Evolutionary conservation across 2,113 vertebrate genomes (phyloP).

Genomic region (Sitta europaea): DNA sequence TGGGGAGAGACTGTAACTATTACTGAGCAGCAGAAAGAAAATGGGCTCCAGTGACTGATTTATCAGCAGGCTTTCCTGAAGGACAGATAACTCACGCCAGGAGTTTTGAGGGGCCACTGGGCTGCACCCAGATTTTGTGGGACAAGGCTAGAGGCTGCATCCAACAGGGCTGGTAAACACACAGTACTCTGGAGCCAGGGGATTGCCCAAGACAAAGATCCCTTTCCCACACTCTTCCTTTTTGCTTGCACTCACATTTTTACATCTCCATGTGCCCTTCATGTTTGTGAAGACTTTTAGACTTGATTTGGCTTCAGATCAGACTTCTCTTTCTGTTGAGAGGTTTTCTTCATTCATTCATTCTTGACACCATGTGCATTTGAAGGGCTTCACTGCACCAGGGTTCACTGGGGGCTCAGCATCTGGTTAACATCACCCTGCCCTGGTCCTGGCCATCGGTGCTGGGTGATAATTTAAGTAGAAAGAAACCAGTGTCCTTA

Average conservation of each 20-base stretch:
- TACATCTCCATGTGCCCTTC: not conserved
- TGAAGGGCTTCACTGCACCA: not conserved
- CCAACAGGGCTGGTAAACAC: not conserved
- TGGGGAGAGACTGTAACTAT: not conserved
- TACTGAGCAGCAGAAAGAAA: conserved; percentile 14
- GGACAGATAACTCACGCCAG: conserved; percentile 1
- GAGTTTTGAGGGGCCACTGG: not conserved
- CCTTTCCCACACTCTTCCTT: not conserved
- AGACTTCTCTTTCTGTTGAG: too few species aligned
- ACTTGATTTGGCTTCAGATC: not conserved
- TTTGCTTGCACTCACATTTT: not conserved
- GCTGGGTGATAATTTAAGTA: not conserved
- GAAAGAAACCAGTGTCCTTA: not conserved
- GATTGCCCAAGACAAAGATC: not conserved
- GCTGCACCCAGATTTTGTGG: not conserved
- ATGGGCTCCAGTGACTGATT: not conserved
- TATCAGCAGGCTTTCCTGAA: conserved; percentile 4
- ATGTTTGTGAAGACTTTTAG: not conserved
- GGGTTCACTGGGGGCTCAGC: not conserved
- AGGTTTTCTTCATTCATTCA: not conserved
- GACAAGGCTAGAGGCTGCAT: not conserved
- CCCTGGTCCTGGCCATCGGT: not conserved
- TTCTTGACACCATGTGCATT: not conserved
- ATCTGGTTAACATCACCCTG: not conserved
- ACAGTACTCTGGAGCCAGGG: not conserved